phyloP scores from a whole-genome alignment of 2,888 invertebrate genomes.

The Acheta domesticus region DNA sequence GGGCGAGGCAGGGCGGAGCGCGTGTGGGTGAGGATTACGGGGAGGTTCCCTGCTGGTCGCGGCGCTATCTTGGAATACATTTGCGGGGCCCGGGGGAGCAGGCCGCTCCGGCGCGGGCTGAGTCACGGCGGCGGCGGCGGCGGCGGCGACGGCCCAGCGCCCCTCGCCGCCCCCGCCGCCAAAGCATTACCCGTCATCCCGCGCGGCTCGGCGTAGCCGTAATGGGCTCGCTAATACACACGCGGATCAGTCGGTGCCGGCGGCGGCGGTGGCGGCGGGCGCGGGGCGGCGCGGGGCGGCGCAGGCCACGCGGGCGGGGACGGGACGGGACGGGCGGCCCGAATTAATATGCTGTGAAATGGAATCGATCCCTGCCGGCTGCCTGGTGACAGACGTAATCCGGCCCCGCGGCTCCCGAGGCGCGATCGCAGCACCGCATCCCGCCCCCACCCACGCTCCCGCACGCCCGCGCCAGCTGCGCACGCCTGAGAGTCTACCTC shows the following conservation, averaged over 20 bases:
- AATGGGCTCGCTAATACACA: conserved; percentile 9
- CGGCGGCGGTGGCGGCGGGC: not conserved
- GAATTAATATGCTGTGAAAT: conserved; percentile 18
- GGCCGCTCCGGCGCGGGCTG: not conserved
- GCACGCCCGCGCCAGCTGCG: too few relatives aligned
- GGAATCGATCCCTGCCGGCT: conserved; percentile 10
- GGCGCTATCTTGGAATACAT: conserved; percentile 18
- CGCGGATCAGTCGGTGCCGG: not conserved
- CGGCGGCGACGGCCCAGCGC: not conserved
- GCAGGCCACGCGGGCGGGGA: not conserved
- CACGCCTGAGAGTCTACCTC: too few relatives aligned
- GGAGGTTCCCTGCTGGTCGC: conserved; percentile 5
- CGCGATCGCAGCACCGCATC: not conserved
- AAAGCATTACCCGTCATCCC: conserved; percentile 7
- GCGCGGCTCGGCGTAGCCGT: not conserved
- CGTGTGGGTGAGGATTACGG: conserved; percentile 4
- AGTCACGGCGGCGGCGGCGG: not conserved
- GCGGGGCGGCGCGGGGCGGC: not conserved
- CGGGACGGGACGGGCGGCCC: not conserved
- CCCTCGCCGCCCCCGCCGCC: not conserved
- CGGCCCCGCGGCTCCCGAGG: conserved; percentile 9
- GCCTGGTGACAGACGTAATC: conserved; percentile 10
- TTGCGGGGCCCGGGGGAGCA: conserved; percentile 8
- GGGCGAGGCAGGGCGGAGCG: not conserved
- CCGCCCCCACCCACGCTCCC: not conserved